Conservation (phyloP, 1,140 invertebrate genomes). For the Ruditapes philippinarum region DNA sequence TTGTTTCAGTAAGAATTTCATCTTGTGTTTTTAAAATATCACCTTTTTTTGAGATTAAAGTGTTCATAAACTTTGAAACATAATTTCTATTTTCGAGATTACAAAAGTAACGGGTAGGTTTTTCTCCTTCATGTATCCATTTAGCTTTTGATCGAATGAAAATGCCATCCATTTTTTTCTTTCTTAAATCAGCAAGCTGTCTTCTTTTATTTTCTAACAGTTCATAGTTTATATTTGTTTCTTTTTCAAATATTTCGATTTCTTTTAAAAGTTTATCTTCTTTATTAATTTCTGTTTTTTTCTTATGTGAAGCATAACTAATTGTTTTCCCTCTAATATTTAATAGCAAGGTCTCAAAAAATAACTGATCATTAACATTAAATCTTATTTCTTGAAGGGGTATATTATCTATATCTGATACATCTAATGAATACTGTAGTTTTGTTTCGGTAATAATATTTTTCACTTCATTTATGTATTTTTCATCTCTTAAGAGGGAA, state of each 20-base stretch:
- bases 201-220: neutral
- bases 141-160: constrained; percentile 6
- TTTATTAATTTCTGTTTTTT: neutral
- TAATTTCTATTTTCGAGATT: constrained; percentile 24
- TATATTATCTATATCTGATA: neutral
- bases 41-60: neutral
- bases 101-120: constrained; percentile 17
- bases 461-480: neutral
- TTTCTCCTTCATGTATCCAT: constrained; percentile 30
- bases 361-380: constrained; percentile 6
- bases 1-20: neutral
- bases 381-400: neutral
- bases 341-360: too few species aligned
- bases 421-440: neutral
- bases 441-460: neutral
- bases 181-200: neutral
- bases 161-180: neutral
- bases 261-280: neutral
- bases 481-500: neutral
- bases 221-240: neutral
- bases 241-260: neutral
- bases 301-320: neutral
- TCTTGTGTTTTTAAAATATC: neutral
- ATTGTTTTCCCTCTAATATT: neutral
- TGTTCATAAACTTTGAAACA: constrained; percentile 9